Percentiles rank a stretch among this genome's conserved stretches.
phyloP scores from a whole-genome alignment of 2,888 invertebrate species.

The Pandemis heparana region DNA sequence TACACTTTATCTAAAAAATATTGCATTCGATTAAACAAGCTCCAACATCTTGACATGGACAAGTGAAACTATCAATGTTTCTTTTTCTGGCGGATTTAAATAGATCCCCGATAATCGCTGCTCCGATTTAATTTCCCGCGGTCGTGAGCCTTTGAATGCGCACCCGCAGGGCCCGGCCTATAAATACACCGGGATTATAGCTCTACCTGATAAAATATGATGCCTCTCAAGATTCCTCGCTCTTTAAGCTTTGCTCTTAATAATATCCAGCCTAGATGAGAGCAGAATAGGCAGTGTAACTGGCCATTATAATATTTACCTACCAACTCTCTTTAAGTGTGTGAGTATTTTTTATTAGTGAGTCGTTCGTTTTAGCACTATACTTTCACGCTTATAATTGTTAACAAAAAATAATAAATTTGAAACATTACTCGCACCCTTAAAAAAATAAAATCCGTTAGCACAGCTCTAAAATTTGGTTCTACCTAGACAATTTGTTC shows the following conservation, averaged over 20 bases:
- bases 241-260: slow-evolving; percentile 29
- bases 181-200: slow-evolving; percentile 59
- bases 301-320: no score
- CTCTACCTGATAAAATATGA: slow-evolving; percentile 55
- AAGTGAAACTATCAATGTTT: slow-evolving; percentile 9
- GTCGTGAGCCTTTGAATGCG: slow-evolving; percentile 51
- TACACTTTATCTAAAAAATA: not conserved
- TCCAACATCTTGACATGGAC: not conserved
- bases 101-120: slow-evolving; percentile 42
- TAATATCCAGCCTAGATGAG: slow-evolving; percentile 3
- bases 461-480: not conserved
- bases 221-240: slow-evolving; percentile 49
- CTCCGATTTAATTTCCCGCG: slow-evolving; percentile 50
- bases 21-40: slow-evolving; percentile 1
- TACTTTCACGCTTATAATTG: no score
- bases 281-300: not conserved
- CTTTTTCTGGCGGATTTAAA: slow-evolving; percentile 30
- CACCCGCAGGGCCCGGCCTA: slow-evolving; percentile 52
- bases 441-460: not conserved
- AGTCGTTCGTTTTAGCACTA: no score
- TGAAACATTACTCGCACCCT: not conserved
- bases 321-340: no score
- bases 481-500: not conserved
- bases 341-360: no score
- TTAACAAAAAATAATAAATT: no score